A percentile compares a stretch with the other conserved stretches of the same genome.
Evolutionary conservation across 2,113 vertebrate species (phyloP).

Genomic region (Elephantulus edwardii): DNA sequence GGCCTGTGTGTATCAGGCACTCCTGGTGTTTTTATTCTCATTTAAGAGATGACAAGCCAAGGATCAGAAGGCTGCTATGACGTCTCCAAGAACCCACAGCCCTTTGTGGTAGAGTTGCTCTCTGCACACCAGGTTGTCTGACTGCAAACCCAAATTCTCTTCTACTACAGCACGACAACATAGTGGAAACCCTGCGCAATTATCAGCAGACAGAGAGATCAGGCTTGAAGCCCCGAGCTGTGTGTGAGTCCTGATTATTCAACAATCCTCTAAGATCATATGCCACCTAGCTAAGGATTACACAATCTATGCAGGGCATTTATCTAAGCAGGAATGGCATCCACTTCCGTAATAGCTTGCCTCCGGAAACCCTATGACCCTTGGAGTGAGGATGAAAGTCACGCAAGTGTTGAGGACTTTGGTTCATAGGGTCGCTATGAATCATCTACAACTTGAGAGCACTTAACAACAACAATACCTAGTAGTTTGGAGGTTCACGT

Average conservation of each 20-base stretch:
- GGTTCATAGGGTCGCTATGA: too few relatives aligned
- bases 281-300: not conserved
- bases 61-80: fast-evolving
- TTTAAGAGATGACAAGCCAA: not conserved
- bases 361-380: too few relatives aligned
- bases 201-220: not conserved
- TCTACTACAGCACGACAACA: fast-evolving
- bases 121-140: not conserved
- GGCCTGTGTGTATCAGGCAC: fast-evolving
- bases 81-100: not conserved
- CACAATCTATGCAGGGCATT: too few relatives aligned
- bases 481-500: too few relatives aligned
- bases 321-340: not conserved
- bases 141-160: not conserved
- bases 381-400: too few relatives aligned
- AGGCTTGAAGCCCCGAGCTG: too few relatives aligned
- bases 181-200: not conserved
- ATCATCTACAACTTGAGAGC: too few relatives aligned
- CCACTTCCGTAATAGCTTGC: too few relatives aligned
- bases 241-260: not conserved
- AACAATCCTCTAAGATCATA: not conserved
- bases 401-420: too few relatives aligned
- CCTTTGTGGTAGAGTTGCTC: not conserved
- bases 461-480: too few relatives aligned
- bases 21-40: not conserved